Evolutionary conservation across 2,113 vertebrate species (phyloP), one percentile per base, ranked within the genome.

Genomic region (Anolis sagrei): DNA sequence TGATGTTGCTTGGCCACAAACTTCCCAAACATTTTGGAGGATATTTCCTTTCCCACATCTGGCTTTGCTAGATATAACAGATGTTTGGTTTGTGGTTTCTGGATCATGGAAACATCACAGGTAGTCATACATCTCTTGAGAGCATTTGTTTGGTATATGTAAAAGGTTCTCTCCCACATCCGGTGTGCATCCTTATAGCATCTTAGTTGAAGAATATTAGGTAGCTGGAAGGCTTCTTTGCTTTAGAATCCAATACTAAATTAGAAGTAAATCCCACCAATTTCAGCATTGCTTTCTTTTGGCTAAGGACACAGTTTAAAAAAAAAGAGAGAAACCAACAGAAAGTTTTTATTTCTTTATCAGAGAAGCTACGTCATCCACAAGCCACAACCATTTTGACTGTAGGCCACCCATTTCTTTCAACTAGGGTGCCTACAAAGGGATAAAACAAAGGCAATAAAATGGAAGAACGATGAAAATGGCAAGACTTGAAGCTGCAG

Each of bases 81-180:
- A 23, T 0, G 2, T 23, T 64, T 48, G 16, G 58, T 32, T 64
- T 49, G 81, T 66, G 82, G 64, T 27, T 32, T 84, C 8, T 82
- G 21, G 32, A 69, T 84, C 1, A 2, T 0, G 2, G 34, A 88
- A 11, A 72, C 29, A 49, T 29, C 0, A 0, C 10, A 39, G 6
- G 23, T 1, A 0, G 0, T 51, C 29, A 5, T 0, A 6, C 3
- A 0, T 34, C 54, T 82, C 23, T 74, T 84, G 19, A 1, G 16
- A 0, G 3, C 89, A 85, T 49, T 8, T 21, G 7, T 80, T 44
- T 44, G 5, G 39, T 44, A 44, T 44, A 44, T 44, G 39, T 44
- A 44, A 44, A 44, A 44, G 39, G 5, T 4, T 44, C 39, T 44
- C 39, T 44, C 39, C 39, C 39, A 44, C 39, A 44, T 44, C 39